Evolutionary conservation across 2,797 vertebrate genomes (phyloP).

Genomic region (Poeciliopsis paucimaculata): DNA sequence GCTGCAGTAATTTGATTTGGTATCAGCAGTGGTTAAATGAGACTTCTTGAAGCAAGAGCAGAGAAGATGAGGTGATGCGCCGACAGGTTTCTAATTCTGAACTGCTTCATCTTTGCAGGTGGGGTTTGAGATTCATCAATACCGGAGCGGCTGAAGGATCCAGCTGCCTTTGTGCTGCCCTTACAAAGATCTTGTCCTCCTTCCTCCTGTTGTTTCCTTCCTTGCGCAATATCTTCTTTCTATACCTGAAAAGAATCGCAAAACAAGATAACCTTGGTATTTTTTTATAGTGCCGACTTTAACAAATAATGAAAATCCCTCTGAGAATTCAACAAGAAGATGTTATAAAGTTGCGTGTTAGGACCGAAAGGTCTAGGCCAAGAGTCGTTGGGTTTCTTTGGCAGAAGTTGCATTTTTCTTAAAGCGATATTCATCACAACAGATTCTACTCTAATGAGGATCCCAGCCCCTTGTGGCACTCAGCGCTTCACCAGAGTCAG

Average conservation of each 20-base stretch:
- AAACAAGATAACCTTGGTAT: background rate
- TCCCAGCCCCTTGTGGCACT: constrained; percentile 45
- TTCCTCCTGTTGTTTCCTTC: background rate
- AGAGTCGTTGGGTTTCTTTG: constrained; percentile 39
- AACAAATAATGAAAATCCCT: constrained; percentile 18
- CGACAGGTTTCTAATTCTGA: constrained; percentile 29
- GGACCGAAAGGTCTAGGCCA: constrained; percentile 23
- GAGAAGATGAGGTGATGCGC: constrained; percentile 12
- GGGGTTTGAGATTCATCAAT: constrained; percentile 10
- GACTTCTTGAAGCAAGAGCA: constrained; percentile 22
- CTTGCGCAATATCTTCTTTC: background rate
- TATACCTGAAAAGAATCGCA: constrained; percentile 14
- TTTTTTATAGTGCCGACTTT: constrained; percentile 10
- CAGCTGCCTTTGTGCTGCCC: background rate
- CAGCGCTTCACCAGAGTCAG: constrained; percentile 56
- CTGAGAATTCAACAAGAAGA: constrained; percentile 10
- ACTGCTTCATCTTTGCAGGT: constrained; percentile 16
- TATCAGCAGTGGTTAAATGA: constrained; percentile 61
- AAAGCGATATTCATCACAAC: constrained; percentile 63
- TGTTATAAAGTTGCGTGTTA: constrained; percentile 10
- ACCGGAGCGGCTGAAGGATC: background rate
- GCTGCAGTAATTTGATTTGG: constrained; percentile 57
- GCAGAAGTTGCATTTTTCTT: constrained; percentile 51
- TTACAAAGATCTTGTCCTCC: background rate
- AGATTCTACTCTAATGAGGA: constrained; percentile 66